Base-by-base conservation (phyloP, 1,140 invertebrate genomes). In the Polyergus mexicanus region DNA sequence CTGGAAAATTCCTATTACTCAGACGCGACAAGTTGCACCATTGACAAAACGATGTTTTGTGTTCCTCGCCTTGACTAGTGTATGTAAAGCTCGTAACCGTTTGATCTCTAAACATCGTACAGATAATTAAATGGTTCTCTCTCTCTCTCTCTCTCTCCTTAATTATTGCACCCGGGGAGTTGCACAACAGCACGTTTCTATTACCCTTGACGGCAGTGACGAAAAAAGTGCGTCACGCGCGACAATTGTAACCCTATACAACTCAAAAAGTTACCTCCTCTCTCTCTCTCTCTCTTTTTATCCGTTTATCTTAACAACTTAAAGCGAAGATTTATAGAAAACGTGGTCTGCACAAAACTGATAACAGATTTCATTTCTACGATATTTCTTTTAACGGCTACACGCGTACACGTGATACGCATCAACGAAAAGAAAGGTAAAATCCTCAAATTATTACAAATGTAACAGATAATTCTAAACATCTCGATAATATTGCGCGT, bases 71-170 rank as follows among this genome's bases (percentile, higher is more conserved):
- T 92, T 90, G 91, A 94, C 91, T 92, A 93, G 90, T 91, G 89
- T 88, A 90, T 84, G 66, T 93, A 93, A 93, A 93, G 90, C 91
- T 93, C 88, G 88, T 92, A 91, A 91, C 86, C 83, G 88, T 88
- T 88, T 88, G 65, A 89, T 72, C 85, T 77, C 60, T 63, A 63
- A 78, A 84, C 54, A 81, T 68, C 85, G 90, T 87, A 85, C 85
- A 89, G 66, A 90, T 86, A 91, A 91, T 84, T 69, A 47, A 81
- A 86, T 76, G 44, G 47, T 63, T 63, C 41, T 47, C 60, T 63
- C 32, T 60, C 41, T 80, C 47, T 69, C 11, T 65, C 66, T 72
- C 71, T 35, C 19, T 35, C 35, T 25, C 32, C 32, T 86, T 80
- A 65, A 87, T 87, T 90, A 87, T 92, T 91, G 87, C 89, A 92